Evolutionary conservation across 2,113 vertebrate genomes (phyloP).

Genomic region (Copsychus sechellarum): DNA sequence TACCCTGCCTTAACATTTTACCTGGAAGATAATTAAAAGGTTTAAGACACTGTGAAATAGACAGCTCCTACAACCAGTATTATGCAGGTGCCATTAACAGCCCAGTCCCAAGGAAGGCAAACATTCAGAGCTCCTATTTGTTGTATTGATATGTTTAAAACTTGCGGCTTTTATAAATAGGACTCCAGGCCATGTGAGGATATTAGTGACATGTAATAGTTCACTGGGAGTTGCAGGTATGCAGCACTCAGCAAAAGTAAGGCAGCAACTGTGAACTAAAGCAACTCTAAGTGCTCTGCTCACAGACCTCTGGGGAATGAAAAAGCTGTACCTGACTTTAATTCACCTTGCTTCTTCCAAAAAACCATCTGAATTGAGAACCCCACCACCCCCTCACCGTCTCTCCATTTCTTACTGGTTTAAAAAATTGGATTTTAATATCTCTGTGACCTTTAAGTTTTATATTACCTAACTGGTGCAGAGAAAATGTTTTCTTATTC

Average conservation of each 20-base stretch:
- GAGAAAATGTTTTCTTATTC: slow-evolving; percentile 1
- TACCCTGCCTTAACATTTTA: not conserved
- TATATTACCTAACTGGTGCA: not conserved
- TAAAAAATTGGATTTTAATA: not conserved
- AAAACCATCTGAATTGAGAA: not conserved
- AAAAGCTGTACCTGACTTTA: not conserved
- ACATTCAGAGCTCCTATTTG: not conserved
- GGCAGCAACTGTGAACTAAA: not conserved
- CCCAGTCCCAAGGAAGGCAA: not conserved
- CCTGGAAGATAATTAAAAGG: not conserved
- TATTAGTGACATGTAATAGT: not conserved
- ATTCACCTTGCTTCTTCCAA: not conserved
- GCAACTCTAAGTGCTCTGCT: not conserved
- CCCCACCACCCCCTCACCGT: not conserved
- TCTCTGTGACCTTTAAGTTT: slow-evolving; percentile 14
- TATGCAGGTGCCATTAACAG: not conserved
- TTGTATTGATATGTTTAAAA: not conserved
- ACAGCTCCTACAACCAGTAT: not conserved
- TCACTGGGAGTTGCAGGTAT: not conserved
- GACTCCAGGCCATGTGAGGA: not conserved
- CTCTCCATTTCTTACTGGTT: not conserved
- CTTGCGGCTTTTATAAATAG: not conserved
- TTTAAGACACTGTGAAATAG: not conserved
- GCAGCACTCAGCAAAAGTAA: not conserved
- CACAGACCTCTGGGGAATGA: not conserved